These are phyloP conservation scores for Lacanobia wlatinum DNA, from an alignment of 2,888 invertebrate species.

Conservation along the genomic window DNA sequence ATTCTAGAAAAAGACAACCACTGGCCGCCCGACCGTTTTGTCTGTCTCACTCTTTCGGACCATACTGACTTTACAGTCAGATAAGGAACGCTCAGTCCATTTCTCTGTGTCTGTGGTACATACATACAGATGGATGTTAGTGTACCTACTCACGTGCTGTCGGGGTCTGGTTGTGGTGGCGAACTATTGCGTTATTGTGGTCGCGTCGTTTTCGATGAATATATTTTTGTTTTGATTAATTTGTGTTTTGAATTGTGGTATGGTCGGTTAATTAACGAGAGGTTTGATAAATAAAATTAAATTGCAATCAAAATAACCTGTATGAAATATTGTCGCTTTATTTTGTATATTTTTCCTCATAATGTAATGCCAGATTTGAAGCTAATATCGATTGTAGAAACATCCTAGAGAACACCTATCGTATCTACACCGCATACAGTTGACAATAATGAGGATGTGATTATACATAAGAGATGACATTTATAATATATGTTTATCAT, in stretches of 20 bases:
- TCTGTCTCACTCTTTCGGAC: too few species aligned
- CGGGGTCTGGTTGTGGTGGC: background rate
- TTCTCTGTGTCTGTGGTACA: background rate
- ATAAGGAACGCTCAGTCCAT: background rate
- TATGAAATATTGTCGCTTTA: background rate
- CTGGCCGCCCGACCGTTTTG: too few species aligned
- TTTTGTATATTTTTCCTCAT: background rate
- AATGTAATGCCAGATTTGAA: background rate
- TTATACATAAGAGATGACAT: too few species aligned
- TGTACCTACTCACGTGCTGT: background rate
- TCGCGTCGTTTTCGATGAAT: background rate
- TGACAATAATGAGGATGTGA: background rate
- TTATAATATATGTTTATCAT: too few species aligned
- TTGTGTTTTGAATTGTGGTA: background rate
- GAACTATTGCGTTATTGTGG: constrained; percentile 3
- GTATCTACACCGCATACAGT: background rate
- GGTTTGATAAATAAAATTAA: too few species aligned
- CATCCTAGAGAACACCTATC: background rate
- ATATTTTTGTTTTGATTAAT: background rate
- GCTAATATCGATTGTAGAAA: too few species aligned
- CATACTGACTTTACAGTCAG: too few species aligned
- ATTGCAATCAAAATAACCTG: background rate
- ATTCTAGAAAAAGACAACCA: too few species aligned
- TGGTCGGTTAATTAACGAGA: background rate
- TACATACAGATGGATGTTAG: background rate